Percentiles rank a stretch among this genome's conserved stretches.
These are phyloP conservation scores for Ctenicera cuprea DNA, from an alignment of 2,888 invertebrate species.

Conservation along the genomic window DNA sequence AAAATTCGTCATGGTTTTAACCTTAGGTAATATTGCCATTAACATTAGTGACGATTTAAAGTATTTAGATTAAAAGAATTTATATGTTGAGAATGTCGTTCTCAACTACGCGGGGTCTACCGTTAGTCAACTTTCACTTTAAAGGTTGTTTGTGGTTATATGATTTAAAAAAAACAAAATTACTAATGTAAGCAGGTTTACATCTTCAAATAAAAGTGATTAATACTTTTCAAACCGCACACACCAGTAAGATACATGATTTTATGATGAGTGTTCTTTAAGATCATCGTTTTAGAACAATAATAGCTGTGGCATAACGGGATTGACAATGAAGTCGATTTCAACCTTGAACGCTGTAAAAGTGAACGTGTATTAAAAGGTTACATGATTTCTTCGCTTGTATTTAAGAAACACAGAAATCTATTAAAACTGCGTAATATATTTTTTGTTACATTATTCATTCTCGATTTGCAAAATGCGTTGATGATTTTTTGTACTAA, in stretches of 20 bases:
- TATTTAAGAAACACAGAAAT: constrained; percentile 18
- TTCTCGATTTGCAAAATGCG: constrained; percentile 3
- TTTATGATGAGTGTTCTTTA: not conserved
- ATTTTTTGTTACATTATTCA: not conserved
- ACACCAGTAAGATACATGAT: not conserved
- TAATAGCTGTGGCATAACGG: constrained; percentile 31
- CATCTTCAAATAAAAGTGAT: not conserved
- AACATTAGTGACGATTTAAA: not conserved
- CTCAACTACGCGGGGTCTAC: not conserved
- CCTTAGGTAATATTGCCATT: not conserved
- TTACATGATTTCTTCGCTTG: constrained; percentile 46
- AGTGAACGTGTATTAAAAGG: constrained; percentile 56
- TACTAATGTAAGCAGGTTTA: not conserved
- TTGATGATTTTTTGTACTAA: not conserved
- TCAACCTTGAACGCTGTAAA: constrained; percentile 55
- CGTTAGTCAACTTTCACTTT: not conserved
- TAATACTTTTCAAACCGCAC: not conserved
- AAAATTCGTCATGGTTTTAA: not conserved
- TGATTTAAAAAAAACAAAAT: not conserved
- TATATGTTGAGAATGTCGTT: constrained; percentile 1
- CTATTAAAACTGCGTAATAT: not conserved
- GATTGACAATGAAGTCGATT: constrained; percentile 33
- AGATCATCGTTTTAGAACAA: not conserved
- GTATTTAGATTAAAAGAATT: constrained; percentile 2
- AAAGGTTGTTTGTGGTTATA: constrained; percentile 20